Conservation (phyloP, 2,113 vertebrate species). For the Diadophis punctatus region DNA sequence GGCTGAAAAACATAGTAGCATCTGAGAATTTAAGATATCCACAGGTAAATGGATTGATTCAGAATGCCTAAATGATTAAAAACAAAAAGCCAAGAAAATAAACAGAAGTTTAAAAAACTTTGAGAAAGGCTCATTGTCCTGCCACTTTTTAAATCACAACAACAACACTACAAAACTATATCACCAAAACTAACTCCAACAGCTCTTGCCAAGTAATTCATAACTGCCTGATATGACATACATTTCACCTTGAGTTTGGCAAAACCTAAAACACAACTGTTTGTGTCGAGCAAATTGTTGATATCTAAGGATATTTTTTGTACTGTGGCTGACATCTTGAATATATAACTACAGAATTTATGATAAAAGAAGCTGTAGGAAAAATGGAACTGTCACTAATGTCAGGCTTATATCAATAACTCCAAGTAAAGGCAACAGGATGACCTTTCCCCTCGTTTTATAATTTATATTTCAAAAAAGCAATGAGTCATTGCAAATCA, state of each 20-base stretch:
- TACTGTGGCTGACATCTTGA: constrained; percentile 27
- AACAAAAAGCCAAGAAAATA: neutral
- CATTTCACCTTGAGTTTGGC: constrained; percentile 11
- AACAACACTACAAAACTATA: neutral
- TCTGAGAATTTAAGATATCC: neutral
- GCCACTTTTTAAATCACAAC: neutral
- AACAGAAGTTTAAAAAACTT: neutral
- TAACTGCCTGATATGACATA: neutral
- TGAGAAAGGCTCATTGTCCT: neutral
- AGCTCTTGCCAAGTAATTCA: neutral
- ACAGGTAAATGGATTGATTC: neutral
- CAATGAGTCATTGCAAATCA: constrained; percentile 45
- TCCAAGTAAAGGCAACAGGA: constrained; percentile 35
- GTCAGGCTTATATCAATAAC: constrained; percentile 37
- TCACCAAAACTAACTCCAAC: neutral
- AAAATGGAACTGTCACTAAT: constrained; percentile 42
- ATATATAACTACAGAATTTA: constrained; percentile 40
- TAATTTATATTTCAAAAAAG: constrained; percentile 48
- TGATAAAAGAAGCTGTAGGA: constrained; percentile 56
- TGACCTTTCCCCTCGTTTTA: constrained; percentile 58
- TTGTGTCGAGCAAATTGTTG: constrained; percentile 18
- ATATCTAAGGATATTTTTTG: constrained; percentile 15
- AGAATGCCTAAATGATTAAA: neutral
- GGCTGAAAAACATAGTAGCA: too few species aligned
- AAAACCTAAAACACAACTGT: neutral